Percentiles rank a stretch among this genome's conserved stretches.
phyloP scores from a whole-genome alignment of 2,888 invertebrate species.

The Rhingia campestris region DNA sequence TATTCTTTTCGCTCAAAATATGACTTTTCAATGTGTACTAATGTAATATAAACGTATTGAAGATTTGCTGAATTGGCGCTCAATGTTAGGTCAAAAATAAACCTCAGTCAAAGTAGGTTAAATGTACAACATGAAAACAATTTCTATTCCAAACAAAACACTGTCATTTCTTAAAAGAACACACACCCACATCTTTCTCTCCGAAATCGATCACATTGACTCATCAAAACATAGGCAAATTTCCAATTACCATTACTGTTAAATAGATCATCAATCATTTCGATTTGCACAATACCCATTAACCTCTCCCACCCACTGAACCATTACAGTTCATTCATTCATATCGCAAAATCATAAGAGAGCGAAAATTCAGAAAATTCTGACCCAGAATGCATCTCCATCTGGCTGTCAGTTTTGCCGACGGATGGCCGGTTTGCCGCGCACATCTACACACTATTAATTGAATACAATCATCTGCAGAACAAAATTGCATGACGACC shows the following conservation, averaged over 20 bases:
- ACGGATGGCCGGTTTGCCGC: background rate
- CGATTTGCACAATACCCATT: conserved; percentile 35
- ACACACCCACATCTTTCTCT: too few relatives aligned
- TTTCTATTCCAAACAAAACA: too few relatives aligned
- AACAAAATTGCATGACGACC: conserved; percentile 66
- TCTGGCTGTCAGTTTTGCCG: background rate
- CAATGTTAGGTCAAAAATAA: too few relatives aligned
- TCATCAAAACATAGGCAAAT: conserved; percentile 28
- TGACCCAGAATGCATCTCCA: conserved; percentile 46
- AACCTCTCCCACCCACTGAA: conserved; percentile 54
- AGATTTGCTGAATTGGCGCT: too few relatives aligned
- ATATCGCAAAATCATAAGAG: background rate
- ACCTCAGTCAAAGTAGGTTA: too few relatives aligned
- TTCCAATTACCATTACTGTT: conserved; percentile 22
- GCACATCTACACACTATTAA: conserved; percentile 23
- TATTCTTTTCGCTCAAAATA: too few relatives aligned
- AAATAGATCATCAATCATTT: conserved; percentile 57
- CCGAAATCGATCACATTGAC: background rate
- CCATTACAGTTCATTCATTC: conserved; percentile 34
- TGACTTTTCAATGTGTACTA: too few relatives aligned
- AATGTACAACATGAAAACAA: too few relatives aligned
- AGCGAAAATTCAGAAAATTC: background rate
- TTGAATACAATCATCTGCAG: conserved; percentile 45
- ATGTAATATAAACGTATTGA: too few relatives aligned
- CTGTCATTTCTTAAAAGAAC: too few relatives aligned